phyloP scores from a whole-genome alignment of 2,797 vertebrate species.

The Hyperoplus lanceolatus region DNA sequence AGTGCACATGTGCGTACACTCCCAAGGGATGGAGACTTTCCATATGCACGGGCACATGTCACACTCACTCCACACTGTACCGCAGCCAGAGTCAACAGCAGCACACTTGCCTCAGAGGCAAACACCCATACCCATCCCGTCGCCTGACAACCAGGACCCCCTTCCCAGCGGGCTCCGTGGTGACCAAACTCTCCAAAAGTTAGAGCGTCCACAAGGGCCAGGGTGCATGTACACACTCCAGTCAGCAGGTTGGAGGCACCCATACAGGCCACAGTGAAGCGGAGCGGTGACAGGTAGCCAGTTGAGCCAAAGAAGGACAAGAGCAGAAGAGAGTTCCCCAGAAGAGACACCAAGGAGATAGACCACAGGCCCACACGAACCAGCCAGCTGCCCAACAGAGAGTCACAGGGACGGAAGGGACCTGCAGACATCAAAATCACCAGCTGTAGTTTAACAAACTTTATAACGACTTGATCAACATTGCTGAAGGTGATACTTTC shows the following conservation, averaged over 20 bases:
- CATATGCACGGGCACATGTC: conserved; percentile 87
- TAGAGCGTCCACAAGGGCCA: conserved; percentile 90
- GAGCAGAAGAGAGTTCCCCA: conserved; percentile 91
- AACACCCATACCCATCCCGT: conserved; percentile 93
- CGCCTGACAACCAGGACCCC: conserved; percentile 88
- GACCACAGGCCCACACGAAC: conserved; percentile 94
- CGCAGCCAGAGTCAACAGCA: conserved; percentile 92
- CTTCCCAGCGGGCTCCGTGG: conserved; percentile 93
- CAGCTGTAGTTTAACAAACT: conserved; percentile 8
- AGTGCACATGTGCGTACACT: conserved; percentile 87
- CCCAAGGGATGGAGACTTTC: conserved; percentile 87
- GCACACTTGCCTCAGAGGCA: conserved; percentile 91
- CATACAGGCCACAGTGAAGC: conserved; percentile 92
- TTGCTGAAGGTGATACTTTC: not conserved
- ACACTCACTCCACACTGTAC: conserved; percentile 92
- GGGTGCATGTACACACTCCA: conserved; percentile 89
- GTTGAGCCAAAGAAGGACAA: conserved; percentile 89
- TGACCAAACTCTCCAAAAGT: conserved; percentile 91
- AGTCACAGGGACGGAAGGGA: conserved; percentile 95
- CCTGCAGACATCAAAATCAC: conserved; percentile 81
- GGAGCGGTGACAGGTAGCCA: conserved; percentile 90
- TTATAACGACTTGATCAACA: not conserved
- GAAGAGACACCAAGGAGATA: conserved; percentile 89
- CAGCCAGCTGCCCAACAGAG: conserved; percentile 95
- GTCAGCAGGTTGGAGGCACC: conserved; percentile 92